A percentile compares a stretch with the other conserved stretches of the same genome.
Conservation (phyloP, 2,797 vertebrate species). For the Somateria mollissima region DNA sequence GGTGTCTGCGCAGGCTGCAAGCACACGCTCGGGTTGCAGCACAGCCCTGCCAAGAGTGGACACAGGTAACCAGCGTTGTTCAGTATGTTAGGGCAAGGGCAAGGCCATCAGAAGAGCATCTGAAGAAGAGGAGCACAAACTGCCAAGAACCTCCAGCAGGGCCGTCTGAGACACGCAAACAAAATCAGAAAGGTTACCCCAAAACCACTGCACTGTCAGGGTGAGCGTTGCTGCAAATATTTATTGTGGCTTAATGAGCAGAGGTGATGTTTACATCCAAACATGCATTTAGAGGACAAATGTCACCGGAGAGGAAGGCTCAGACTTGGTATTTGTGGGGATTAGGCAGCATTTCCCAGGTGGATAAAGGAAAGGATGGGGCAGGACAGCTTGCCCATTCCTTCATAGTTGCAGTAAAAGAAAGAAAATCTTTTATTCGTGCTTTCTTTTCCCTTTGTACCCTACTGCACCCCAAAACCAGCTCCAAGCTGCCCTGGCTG, state of each 20-base stretch:
- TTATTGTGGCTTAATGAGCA: constrained; percentile 1
- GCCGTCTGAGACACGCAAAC: neutral
- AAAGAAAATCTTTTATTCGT: neutral
- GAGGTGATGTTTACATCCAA: neutral
- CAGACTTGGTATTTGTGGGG: neutral
- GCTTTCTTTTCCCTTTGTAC: neutral
- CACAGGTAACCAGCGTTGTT: accelerated
- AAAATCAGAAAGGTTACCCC: neutral
- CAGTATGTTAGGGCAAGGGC: neutral
- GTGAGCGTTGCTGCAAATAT: neutral
- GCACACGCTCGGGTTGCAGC: neutral
- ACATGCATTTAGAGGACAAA: constrained; percentile 3
- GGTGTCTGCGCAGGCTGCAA: neutral
- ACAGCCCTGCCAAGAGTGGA: accelerated
- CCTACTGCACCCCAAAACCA: neutral
- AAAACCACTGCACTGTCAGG: neutral
- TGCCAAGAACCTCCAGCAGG: neutral
- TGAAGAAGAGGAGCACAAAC: neutral
- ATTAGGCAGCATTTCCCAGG: neutral
- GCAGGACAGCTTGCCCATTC: neutral
- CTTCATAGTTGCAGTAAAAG: neutral
- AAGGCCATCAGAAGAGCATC: neutral
- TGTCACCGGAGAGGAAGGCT: neutral
- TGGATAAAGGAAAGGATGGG: neutral
- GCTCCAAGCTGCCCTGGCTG: neutral